Base-by-base conservation (phyloP, 2,797 vertebrate species). In the Fratercula arctica region DNA sequence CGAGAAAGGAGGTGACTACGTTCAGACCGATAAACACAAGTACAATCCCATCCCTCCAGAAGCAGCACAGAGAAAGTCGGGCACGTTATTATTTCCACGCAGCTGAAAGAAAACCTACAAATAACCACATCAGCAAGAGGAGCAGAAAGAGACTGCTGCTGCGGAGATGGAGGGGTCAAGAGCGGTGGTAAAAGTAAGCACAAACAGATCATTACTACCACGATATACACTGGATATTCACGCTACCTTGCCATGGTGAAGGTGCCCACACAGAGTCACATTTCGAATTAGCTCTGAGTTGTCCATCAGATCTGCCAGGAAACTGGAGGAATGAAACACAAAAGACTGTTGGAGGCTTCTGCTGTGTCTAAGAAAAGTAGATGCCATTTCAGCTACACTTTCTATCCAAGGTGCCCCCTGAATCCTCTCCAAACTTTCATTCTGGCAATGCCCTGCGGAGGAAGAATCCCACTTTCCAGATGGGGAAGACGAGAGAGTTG, bases 301-400 rank as follows among this genome's bases (percentile, higher is more conserved):
- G 94, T 99, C 99, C 99, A 99, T 99, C 93, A 99, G 97, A 98
- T 99, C 99, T 41, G 99, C 99, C 77, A 99, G 98, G 96, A 99
- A 99, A 84, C 99, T 99, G 97, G 15, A 88, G 83, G 33, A 84
- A 89, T 1, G 13, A 91, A 74, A 89, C 73, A 96, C 92, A 95
- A 95, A 92, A 96, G 88, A 25, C 81, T 89, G 79, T 68, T 94
- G 74, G 74, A 90, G 39, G 88, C 81, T 95, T 89, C 86, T 95
- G 90, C 81, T 35, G 54, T 4, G 35, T 14, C 94, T 93, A 96
- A 96, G 93, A 94, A 95, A 92, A 97, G 95, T 13, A 96, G 85
- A 83, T 66, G 89, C 77, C 54, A 10, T 46, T 91, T 92, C 75
- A 93, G 70, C 69, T 66, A 5, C 21, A 8, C 51, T 93, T 91